Conservation (phyloP, 2,113 vertebrate genomes). For the Cynocephalus volans region DNA sequence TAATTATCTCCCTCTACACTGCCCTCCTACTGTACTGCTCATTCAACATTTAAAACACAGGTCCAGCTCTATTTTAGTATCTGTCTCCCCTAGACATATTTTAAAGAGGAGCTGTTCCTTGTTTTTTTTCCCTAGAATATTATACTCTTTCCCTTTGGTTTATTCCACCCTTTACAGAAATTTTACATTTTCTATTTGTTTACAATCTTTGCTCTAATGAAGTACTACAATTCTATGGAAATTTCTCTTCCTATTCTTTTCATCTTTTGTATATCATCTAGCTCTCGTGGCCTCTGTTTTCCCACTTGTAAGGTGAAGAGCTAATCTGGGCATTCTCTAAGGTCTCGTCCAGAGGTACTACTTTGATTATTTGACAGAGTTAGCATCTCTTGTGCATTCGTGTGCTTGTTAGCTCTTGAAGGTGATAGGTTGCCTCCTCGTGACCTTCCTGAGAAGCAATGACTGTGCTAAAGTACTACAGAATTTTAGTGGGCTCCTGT, state of each 20-base stretch:
- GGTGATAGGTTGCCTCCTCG: accelerated
- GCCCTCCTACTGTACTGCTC: accelerated
- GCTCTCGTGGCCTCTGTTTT: background rate
- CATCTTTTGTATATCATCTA: background rate
- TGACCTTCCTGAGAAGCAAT: background rate
- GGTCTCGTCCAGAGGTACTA: background rate
- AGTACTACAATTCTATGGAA: accelerated
- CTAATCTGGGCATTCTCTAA: too few relatives aligned
- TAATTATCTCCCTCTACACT: accelerated
- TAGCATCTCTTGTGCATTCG: too few relatives aligned
- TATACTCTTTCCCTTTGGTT: background rate
- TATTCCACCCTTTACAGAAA: background rate
- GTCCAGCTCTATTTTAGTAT: accelerated
- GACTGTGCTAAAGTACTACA: accelerated
- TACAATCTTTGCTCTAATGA: background rate
- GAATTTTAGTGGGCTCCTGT: background rate
- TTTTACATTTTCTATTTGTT: background rate
- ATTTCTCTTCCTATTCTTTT: background rate
- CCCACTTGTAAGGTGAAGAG: background rate
- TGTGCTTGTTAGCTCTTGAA: background rate
- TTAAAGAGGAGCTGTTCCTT: background rate
- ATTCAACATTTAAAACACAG: too few relatives aligned
- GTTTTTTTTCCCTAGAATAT: background rate
- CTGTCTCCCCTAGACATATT: background rate
- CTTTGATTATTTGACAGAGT: accelerated